Percentiles rank a stretch among this genome's conserved stretches.
Evolutionary conservation across 1,140 invertebrate genomes (phyloP).

Genomic region (Ceratitis capitata): DNA sequence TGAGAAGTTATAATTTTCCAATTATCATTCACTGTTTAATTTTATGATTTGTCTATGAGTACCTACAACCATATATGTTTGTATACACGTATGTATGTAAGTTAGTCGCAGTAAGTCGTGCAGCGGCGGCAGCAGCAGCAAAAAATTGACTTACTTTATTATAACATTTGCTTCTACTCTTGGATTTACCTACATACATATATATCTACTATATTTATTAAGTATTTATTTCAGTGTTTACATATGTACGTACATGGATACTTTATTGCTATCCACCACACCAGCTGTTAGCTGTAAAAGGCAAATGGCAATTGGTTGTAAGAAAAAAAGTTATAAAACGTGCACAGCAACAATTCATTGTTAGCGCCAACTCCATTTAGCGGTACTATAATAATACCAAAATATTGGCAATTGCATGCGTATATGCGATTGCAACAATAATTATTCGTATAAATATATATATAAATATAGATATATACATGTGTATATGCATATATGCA

Average conservation of each 20-base stretch:
- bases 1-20: slow-evolving; percentile 41
- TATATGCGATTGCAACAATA: neutral
- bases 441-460: neutral
- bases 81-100: neutral
- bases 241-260: neutral
- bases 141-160: neutral
- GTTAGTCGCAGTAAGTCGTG: neutral
- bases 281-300: neutral
- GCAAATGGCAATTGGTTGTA: neutral
- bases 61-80: no score
- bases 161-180: no score
- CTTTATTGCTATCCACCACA: no score
- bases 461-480: no score
- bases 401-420: slow-evolving; percentile 27
- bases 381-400: slow-evolving; percentile 22
- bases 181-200: no score
- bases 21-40: slow-evolving; percentile 34
- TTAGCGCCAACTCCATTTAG: slow-evolving; percentile 12
- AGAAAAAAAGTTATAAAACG: neutral
- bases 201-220: no score
- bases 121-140: no score
- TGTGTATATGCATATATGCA: neutral
- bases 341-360: neutral
- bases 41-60: slow-evolving; percentile 31
- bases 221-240: no score